A percentile compares a stretch with the other conserved stretches of the same genome.
Conservation (phyloP, 2,888 invertebrate species). For the Sarcophaga carnaria region DNA sequence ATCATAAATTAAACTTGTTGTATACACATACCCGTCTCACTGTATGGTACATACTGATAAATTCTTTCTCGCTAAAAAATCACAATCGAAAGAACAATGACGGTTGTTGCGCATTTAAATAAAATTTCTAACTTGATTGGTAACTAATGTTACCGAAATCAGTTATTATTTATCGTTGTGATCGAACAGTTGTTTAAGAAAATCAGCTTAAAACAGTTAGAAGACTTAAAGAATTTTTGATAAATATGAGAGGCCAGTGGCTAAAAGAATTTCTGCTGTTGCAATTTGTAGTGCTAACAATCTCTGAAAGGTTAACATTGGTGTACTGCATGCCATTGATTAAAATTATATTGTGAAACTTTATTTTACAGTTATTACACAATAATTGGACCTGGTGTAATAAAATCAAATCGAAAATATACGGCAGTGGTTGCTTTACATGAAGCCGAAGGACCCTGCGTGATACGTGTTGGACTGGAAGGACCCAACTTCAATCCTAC, state of each 20-base stretch:
- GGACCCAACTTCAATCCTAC: constrained; percentile 1
- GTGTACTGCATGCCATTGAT: not conserved
- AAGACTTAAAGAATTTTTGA: constrained; percentile 73
- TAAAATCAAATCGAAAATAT: constrained; percentile 31
- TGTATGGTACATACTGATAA: too few species aligned
- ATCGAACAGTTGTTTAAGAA: not conserved
- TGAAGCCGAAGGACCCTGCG: constrained; percentile 4
- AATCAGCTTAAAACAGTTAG: not conserved
- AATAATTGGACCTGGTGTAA: constrained; percentile 15
- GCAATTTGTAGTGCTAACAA: not conserved
- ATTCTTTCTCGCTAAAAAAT: too few species aligned
- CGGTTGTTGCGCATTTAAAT: too few species aligned
- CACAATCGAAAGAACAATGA: too few species aligned
- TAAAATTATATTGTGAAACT: not conserved
- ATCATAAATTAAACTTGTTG: too few species aligned
- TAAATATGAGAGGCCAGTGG: not conserved
- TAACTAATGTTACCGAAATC: not conserved
- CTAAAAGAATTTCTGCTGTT: not conserved
- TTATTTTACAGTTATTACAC: constrained; percentile 21
- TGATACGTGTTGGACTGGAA: constrained; percentile 3
- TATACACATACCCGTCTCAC: too few species aligned
- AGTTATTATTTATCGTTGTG: not conserved
- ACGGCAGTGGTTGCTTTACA: constrained; percentile 9
- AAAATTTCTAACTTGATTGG: too few species aligned
- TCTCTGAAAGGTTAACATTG: not conserved